Conservation (phyloP, 2,113 vertebrate species). For the Thinocorus orbignyianus region DNA sequence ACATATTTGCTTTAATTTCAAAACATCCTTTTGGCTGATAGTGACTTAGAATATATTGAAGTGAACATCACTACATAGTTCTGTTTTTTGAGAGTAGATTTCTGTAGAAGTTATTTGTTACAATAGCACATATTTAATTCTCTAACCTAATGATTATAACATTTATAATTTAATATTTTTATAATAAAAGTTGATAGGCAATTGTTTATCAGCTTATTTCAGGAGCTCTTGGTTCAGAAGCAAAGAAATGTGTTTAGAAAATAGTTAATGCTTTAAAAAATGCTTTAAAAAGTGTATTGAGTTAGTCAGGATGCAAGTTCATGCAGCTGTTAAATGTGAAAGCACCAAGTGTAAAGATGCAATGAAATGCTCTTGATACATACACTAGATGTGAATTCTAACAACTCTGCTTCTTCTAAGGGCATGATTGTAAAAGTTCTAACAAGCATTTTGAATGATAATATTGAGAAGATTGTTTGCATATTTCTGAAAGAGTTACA, state of each 20-base stretch:
- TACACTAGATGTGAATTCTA: not conserved
- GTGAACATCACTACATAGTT: not conserved
- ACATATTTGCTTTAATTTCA: not conserved
- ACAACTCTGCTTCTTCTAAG: rapidly evolving
- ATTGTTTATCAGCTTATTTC: not conserved
- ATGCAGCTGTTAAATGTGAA: not conserved
- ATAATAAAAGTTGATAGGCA: not conserved
- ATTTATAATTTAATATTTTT: not conserved
- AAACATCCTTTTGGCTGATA: not conserved
- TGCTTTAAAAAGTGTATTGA: not conserved
- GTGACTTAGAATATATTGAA: not conserved
- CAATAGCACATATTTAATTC: not conserved
- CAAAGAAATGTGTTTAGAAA: not conserved
- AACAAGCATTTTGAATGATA: not conserved
- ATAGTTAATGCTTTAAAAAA: too few relatives aligned
- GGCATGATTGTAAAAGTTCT: not conserved
- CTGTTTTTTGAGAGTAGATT: not conserved
- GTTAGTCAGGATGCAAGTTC: not conserved
- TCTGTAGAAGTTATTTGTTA: not conserved
- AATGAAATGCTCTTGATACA: not conserved
- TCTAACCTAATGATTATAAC: not conserved
- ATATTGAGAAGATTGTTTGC: not conserved
- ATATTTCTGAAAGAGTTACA: not conserved
- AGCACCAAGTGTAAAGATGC: not conserved
- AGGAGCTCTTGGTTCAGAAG: not conserved